Conservation (phyloP, 2,797 vertebrate genomes). For the Typhlichthys eigenmanni region DNA sequence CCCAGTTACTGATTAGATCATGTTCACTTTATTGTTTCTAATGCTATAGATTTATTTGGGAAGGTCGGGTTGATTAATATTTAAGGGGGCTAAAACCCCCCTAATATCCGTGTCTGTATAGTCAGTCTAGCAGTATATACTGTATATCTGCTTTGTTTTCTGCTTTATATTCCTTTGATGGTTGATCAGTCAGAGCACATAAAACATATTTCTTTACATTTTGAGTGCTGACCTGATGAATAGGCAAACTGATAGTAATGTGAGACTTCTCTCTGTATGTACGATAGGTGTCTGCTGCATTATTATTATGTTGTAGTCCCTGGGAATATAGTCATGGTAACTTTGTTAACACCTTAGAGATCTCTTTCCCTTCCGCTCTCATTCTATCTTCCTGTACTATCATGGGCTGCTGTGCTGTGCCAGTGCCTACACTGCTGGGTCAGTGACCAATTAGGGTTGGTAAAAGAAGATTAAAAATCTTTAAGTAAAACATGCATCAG, state of each 20-base stretch:
- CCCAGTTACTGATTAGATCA: too few relatives aligned
- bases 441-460: too few relatives aligned
- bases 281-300: background rate
- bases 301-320: slow-evolving; percentile 32
- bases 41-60: too few relatives aligned
- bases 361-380: background rate
- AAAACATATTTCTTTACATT: slow-evolving; percentile 49
- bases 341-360: slow-evolving; percentile 51
- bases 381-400: background rate
- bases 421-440: too few relatives aligned
- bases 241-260: slow-evolving; percentile 42
- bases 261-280: background rate
- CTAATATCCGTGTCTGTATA: background rate
- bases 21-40: too few relatives aligned
- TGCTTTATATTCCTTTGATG: slow-evolving; percentile 64
- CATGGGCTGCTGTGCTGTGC: background rate
- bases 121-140: background rate
- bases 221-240: slow-evolving; percentile 40
- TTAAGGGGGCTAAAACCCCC: too few relatives aligned
- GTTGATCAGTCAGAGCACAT: slow-evolving; percentile 53
- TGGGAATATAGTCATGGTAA: slow-evolving; percentile 46
- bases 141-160: slow-evolving; percentile 26
- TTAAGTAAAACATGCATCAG: too few relatives aligned
- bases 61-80: too few relatives aligned
- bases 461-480: too few relatives aligned